Base-by-base conservation (phyloP, 1,140 invertebrate species). In the Hyles euphorbiae region DNA sequence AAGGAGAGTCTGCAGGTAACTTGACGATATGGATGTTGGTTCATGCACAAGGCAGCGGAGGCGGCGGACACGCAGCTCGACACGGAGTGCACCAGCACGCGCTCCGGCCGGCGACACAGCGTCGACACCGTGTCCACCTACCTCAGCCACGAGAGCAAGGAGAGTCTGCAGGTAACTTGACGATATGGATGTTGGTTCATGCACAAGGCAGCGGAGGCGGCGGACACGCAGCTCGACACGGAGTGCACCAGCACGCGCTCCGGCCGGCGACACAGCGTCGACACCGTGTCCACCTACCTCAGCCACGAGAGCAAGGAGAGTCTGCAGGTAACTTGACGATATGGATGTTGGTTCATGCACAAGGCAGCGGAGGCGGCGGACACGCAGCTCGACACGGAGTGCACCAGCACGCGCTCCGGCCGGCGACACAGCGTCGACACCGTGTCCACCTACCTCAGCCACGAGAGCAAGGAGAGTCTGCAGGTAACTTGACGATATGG, bases 101-200 rank as follows among this genome's bases (percentile, higher is more conserved):
- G 70, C 92, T 73, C 70, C 6, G 74, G 94, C 53, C 89, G 94
- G 7, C 90, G 95, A 47, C 95, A 94, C 32, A 96, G 94, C 79
- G 93, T 96, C 12, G 95, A 96, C 82, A 96, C 95, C 22, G 94
- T 96, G 22, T 96, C 95, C 56, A 97, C 95, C 0, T 96, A 96
- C 89, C 91, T 96, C 56, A 96, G 95, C 78, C 95, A 96, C 72
- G 95, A 96, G 81, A 95, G 94, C 88, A 92, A 93, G 74, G 92
- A 93, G 56, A 93, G 92, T 55, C 60, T 77, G 59, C 81, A 81
- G 77, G 83, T 87, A n/a, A n/a, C n/a, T n/a, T n/a, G n/a, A n/a
- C n/a, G n/a, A n/a, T n/a, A n/a, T n/a, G n/a, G n/a, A n/a, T n/a
- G n/a, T n/a, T n/a, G n/a, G n/a, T n/a, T n/a, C 11, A 92, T 94